phyloP scores from a whole-genome alignment of 37 sponge, comb jelly and placozoan species.

The Petrosia ficiformis region DNA sequence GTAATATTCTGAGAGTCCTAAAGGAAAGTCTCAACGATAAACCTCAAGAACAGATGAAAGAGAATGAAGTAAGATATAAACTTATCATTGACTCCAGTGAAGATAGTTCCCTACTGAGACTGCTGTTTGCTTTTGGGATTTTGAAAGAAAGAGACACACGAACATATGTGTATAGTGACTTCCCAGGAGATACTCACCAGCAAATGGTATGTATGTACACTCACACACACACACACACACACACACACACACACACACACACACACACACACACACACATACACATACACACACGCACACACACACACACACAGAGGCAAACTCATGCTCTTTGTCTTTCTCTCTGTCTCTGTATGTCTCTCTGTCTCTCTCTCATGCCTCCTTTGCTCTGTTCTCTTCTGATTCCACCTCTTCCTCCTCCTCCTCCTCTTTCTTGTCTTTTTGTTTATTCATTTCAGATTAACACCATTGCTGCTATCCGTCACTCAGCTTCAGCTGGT shows the following conservation, averaged over 20 bases:
- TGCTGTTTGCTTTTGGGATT: slow-evolving; percentile 70
- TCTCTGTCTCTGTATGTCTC: no score
- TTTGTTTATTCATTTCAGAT: slow-evolving; percentile 15
- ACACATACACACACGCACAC: no score
- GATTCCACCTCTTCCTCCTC: no score
- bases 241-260: no score
- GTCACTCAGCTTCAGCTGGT: slow-evolving; percentile 83
- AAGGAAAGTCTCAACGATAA: slow-evolving; percentile 51
- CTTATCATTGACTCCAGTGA: slow-evolving; percentile 87
- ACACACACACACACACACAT: no score
- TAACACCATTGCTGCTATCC: slow-evolving; percentile 82
- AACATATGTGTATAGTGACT: slow-evolving; percentile 81
- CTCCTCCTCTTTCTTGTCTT: not conserved
- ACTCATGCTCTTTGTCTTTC: no score
- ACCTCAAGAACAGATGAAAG: slow-evolving; percentile 21
- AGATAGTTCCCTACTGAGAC: slow-evolving; percentile 72
- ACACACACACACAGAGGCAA: no score
- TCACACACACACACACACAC: not conserved
- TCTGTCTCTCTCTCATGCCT: no score
- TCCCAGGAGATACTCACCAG: slow-evolving; percentile 73
- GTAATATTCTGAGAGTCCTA: slow-evolving; percentile 64
- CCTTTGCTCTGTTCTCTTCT: no score
- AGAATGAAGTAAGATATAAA: slow-evolving; percentile 85
- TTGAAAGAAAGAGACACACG: slow-evolving; percentile 51
- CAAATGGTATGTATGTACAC: slow-evolving; percentile 61